phyloP scores from a whole-genome alignment of 2,888 invertebrate genomes.

The Aspidapion aeneum region DNA sequence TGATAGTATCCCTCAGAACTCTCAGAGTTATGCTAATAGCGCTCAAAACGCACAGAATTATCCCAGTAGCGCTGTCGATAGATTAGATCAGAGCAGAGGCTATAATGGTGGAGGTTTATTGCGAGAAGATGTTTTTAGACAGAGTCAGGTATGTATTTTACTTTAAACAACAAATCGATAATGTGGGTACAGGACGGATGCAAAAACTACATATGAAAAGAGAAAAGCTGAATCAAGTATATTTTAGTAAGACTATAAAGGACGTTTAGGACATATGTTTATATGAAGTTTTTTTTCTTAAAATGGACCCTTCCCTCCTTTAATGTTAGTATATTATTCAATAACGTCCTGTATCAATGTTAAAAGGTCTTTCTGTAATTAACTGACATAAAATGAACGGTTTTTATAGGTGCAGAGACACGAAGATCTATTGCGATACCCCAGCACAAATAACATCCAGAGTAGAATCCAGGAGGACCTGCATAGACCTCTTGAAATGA shows the following conservation, averaged over 20 bases:
- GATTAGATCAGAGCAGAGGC: background rate
- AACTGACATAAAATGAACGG: too few relatives aligned
- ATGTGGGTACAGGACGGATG: too few relatives aligned
- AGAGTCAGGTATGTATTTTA: slow-evolving; percentile 24
- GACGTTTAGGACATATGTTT: too few relatives aligned
- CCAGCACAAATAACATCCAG: slow-evolving; percentile 40
- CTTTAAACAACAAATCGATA: too few relatives aligned
- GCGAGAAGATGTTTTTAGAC: slow-evolving; percentile 43
- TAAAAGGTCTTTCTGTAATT: too few relatives aligned
- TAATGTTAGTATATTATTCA: too few relatives aligned
- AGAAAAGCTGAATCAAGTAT: too few relatives aligned
- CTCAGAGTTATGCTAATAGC: slow-evolving; percentile 19
- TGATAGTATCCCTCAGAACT: slow-evolving; percentile 33
- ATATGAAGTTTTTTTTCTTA: too few relatives aligned
- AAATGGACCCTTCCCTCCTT: too few relatives aligned
- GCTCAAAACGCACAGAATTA: slow-evolving; percentile 37
- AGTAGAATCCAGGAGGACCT: slow-evolving; percentile 31
- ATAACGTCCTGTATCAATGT: too few relatives aligned
- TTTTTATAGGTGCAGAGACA: slow-evolving; percentile 34
- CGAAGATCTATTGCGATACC: slow-evolving; percentile 44
- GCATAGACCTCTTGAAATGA: slow-evolving; percentile 30
- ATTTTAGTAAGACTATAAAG: too few relatives aligned
- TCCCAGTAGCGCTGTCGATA: slow-evolving; percentile 23
- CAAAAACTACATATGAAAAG: too few relatives aligned
- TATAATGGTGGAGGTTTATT: slow-evolving; percentile 39